phyloP scores from a whole-genome alignment of 2,113 vertebrate species.

The Chloropsis hardwickii region DNA sequence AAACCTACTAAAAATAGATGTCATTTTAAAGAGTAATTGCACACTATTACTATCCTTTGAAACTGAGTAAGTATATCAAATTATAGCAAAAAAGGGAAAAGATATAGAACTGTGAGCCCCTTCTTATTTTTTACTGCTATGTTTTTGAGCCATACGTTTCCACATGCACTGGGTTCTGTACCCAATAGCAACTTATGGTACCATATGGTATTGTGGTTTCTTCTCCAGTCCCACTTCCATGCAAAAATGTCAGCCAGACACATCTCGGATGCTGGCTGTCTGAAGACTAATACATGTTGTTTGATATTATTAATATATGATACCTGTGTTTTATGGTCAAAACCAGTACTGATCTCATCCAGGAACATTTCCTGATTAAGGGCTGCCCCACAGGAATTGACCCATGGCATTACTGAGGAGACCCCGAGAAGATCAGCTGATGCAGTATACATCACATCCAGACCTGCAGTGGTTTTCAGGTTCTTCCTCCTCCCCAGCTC shows the following conservation, averaged over 20 bases:
- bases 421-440: not conserved
- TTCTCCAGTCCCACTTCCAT: not conserved
- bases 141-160: not conserved
- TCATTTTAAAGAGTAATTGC: slow-evolving; percentile 13
- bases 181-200: not conserved
- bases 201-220: not conserved
- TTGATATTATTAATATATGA: not conserved
- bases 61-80: not conserved
- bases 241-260: not conserved
- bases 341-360: not conserved
- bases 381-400: not conserved
- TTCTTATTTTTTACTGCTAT: not conserved
- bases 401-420: not conserved
- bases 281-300: not conserved
- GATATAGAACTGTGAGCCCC: not conserved
- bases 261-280: not conserved
- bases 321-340: not conserved
- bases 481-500: not conserved
- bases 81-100: not conserved
- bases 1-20: slow-evolving; percentile 30
- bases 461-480: not conserved
- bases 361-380: not conserved
- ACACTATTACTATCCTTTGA: not conserved
- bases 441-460: not conserved
- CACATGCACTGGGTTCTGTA: not conserved